Evolutionary conservation across 2,888 invertebrate species (phyloP).

Genomic region (Dolichomitus sp.): DNA sequence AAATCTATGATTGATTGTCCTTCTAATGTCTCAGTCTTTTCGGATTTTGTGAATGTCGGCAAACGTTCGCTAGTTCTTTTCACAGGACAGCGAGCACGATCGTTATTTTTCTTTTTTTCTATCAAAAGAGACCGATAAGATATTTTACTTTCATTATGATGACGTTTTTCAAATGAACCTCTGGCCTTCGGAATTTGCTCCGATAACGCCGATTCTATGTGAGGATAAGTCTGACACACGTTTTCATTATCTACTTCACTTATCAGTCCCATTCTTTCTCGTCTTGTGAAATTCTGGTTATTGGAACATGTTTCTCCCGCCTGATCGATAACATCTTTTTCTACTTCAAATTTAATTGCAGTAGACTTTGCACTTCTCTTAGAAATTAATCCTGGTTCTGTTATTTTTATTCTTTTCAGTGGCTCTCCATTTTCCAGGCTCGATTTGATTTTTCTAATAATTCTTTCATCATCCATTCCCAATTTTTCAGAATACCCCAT

Average conservation of each 20-base stretch:
- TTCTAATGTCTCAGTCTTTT: neutral
- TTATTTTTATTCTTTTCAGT: constrained; percentile 61
- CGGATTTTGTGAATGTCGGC: neutral
- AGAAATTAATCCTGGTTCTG: constrained; percentile 37
- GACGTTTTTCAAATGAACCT: constrained; percentile 21
- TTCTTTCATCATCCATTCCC: constrained; percentile 41
- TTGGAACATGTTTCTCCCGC: neutral
- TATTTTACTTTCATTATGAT: constrained; percentile 35
- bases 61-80: neutral
- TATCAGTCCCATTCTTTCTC: constrained; percentile 23
- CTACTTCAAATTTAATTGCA: neutral
- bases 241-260: constrained; percentile 15
- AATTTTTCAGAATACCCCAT: neutral
- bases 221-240: constrained; percentile 16
- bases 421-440: constrained; percentile 61
- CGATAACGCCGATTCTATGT: constrained; percentile 8
- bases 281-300: constrained; percentile 27
- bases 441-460: constrained; percentile 57
- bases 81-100: neutral
- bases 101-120: constrained; percentile 13
- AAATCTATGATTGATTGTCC: constrained; percentile 34
- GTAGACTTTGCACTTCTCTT: neutral
- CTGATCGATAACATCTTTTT: constrained; percentile 14
- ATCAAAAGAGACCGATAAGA: constrained; percentile 39
- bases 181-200: constrained; percentile 12